Evolutionary conservation across 2,888 invertebrate genomes (phyloP), one percentile per base, ranked within the genome.

Genomic region (Trichogramma dendrolimi): DNA sequence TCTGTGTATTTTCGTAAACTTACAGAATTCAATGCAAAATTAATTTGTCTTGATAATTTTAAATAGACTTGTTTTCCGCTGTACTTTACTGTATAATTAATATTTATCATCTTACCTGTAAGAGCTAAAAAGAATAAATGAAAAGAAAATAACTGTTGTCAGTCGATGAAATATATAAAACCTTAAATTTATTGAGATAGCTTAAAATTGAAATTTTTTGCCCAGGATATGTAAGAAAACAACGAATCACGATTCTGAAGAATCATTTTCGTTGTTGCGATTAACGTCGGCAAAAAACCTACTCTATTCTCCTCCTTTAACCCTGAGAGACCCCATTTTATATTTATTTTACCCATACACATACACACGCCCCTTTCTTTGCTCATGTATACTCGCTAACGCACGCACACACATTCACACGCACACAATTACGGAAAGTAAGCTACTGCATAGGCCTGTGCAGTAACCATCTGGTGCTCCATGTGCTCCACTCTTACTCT

Each of bases 391-490:
- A 70, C 69, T 70, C 67, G 67, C 64, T 65, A 60, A 63, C 65
- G 57, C 61, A 65, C 60, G 66, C 60, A 63, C 62, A 65, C 61
- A 63, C 65, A 55, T 59, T 63, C 60, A 67, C 60, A 63, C 62
- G 64, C 61, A 65, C 63, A 55, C 66, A 63, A 67, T 68, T 67
- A 68, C 66, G 60, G 63, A 62, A 61, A 59, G 6, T 27, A 63
- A 60, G 66, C 58, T 67, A 63, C 67, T 60, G 67, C 67, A 53
- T 55, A 67, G 69, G 48, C 58, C 68, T 69, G 65, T 71, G 74
- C 72, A 70, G 71, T 71, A 58, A 62, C 74, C 76, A 76, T 76
- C 75, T 75, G 76, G 74, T 71, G 71, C 68, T 69, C 71, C 72
- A 71, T 72, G 72, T 72, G 72, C 71, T 42, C 49, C 40, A 39